Evolutionary conservation across 2,797 vertebrate species (phyloP), one percentile per base, ranked within the genome.

Genomic region (Tragopan temminckii): DNA sequence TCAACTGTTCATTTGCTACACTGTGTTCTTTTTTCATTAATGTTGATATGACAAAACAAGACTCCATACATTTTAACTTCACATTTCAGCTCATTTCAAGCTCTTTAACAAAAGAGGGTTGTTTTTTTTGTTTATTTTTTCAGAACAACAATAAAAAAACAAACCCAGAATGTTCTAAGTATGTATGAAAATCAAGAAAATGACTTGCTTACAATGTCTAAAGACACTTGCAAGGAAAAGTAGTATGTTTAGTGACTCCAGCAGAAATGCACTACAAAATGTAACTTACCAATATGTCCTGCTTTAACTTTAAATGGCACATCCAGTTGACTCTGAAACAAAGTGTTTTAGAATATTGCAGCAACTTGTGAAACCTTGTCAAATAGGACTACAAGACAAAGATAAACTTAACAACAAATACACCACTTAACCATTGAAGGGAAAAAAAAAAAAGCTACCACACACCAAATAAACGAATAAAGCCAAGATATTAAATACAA

Each of bases 291-390:
- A 98, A 99, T 99, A 94, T 99, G 99, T 62, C 99, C 99, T 33
- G 99, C 98, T 98, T 98, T 98, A 88, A 99, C 99, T 98, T 99
- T 99, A 96, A 99, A 99, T 70, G 99, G 99, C 93, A 99, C 99
- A 98, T 99, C 99, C 96, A 99, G 97, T 76, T 99, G 98, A 98
- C 98, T 99, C 99, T 99, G 97, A 94, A 88, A 94, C 42, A 96
- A 87, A 96, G 27, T 9, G 9, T 6, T 94, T 92, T 24, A 77
- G 31, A 89, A 90, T 21, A 93, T 62, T 89, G 94, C 58, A 94
- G 35, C 31, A 94, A 85, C 23, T 52, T 36, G 13, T 7, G 11
- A 84, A 40, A 61, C 29, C 17, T 33, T 91, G 38, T 19, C 42
- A 14, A 6, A 17, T 1, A 71, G 14, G 12, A 24, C 59, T 76